These are phyloP conservation scores for Coleophora deauratella DNA, from an alignment of 2,888 invertebrate genomes.

Conservation along the genomic window DNA sequence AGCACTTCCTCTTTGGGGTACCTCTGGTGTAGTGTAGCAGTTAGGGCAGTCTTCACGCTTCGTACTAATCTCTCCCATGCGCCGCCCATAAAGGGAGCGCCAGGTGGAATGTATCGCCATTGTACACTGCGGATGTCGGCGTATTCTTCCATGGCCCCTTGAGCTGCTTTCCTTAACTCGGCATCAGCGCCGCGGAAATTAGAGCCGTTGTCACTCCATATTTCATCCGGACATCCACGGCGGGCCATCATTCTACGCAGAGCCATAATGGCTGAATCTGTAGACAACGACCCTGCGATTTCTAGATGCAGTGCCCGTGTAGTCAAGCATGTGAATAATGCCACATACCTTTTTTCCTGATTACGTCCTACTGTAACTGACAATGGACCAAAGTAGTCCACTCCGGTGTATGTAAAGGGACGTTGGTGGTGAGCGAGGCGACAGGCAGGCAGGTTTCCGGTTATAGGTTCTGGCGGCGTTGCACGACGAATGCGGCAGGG, in stretches of 20 bases:
- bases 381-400: too few relatives aligned
- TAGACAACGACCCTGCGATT: neutral
- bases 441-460: too few relatives aligned
- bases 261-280: slow-evolving; percentile 6
- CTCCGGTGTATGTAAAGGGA: too few relatives aligned
- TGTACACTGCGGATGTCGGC: neutral
- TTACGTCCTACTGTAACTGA: too few relatives aligned
- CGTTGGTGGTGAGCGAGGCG: too few relatives aligned
- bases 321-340: slow-evolving; percentile 1
- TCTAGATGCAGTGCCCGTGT: neutral
- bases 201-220: slow-evolving; percentile 1
- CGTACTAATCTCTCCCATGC: slow-evolving; percentile 17
- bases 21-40: slow-evolving; percentile 3
- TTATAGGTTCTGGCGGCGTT: too few relatives aligned
- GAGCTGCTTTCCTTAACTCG: neutral
- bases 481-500: too few relatives aligned
- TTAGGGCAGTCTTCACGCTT: slow-evolving; percentile 13
- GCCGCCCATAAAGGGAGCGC: slow-evolving; percentile 13
- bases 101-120: slow-evolving; percentile 2
- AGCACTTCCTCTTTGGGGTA: slow-evolving; percentile 10
- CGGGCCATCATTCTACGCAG: slow-evolving; percentile 4
- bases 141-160: neutral
- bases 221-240: neutral
- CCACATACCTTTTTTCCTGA: neutral
- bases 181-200: neutral